Conservation (phyloP, 2,888 invertebrate species). For the Pasiphila rectangulata region DNA sequence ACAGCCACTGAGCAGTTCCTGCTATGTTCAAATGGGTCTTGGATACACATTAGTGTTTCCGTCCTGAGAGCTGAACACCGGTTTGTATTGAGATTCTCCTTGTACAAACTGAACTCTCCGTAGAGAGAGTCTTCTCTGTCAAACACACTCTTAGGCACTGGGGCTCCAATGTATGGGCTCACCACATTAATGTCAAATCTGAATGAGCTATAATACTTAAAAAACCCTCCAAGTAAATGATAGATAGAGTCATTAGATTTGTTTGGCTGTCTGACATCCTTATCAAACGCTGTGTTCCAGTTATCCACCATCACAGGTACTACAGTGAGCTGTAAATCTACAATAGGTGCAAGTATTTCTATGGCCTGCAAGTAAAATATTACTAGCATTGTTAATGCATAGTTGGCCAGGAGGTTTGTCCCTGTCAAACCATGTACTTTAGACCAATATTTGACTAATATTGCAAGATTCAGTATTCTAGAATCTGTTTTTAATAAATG, state of each 20-base stretch:
- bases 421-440: constrained; percentile 82
- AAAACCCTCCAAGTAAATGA: constrained; percentile 83
- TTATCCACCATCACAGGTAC: constrained; percentile 56
- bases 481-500: constrained; percentile 79
- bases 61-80: constrained; percentile 45
- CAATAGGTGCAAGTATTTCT: constrained; percentile 79
- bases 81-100: constrained; percentile 39
- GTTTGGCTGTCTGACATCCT: constrained; percentile 33
- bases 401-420: constrained; percentile 82
- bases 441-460: constrained; percentile 89
- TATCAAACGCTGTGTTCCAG: constrained; percentile 82
- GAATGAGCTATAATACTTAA: constrained; percentile 81
- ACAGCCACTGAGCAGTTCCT: constrained; percentile 68
- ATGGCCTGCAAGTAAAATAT: constrained; percentile 86
- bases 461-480: constrained; percentile 79
- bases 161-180: constrained; percentile 80
- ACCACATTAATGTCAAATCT: constrained; percentile 78
- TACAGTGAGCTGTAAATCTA: constrained; percentile 58
- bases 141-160: constrained; percentile 58
- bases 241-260: constrained; percentile 40
- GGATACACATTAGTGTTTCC: constrained; percentile 71
- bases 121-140: too few species aligned
- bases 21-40: constrained; percentile 83
- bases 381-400: constrained; percentile 83
- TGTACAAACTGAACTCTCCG: constrained; percentile 62